Evolutionary conservation across 2,113 vertebrate genomes (phyloP).

Genomic region (Rallus limicola): DNA sequence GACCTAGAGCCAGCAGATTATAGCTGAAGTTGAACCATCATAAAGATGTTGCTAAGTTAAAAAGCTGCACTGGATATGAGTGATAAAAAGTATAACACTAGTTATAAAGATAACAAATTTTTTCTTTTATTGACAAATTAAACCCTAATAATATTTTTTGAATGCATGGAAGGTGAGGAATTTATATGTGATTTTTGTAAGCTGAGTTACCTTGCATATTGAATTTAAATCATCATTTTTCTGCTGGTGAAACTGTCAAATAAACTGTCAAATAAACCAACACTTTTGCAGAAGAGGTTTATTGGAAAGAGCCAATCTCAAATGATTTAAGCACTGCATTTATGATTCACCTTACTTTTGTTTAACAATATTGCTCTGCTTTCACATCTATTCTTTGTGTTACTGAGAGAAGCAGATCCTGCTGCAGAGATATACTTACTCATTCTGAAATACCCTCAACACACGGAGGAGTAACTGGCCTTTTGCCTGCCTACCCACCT

Average conservation of each 20-base stretch:
- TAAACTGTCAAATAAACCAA: constrained; percentile 38
- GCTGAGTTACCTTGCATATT: constrained; percentile 25
- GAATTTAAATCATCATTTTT: constrained; percentile 51
- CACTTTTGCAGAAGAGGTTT: neutral
- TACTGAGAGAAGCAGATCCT: neutral
- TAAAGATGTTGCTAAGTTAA: constrained; percentile 65
- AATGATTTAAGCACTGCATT: neutral
- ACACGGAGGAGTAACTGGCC: neutral
- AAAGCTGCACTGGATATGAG: constrained; percentile 60
- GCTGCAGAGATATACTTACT: neutral
- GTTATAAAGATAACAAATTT: constrained; percentile 61
- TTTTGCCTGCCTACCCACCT: neutral
- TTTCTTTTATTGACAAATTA: constrained; percentile 22
- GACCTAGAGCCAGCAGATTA: constrained; percentile 82
- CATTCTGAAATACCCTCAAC: neutral
- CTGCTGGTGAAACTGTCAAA: constrained; percentile 47
- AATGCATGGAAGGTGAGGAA: constrained; percentile 21
- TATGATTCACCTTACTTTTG: neutral
- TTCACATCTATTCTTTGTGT: neutral
- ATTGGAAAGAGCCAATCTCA: neutral
- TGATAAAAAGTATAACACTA: constrained; percentile 66
- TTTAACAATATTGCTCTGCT: neutral
- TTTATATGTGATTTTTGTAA: neutral
- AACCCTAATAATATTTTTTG: constrained; percentile 14
- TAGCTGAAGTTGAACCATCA: constrained; percentile 68